phyloP scores from a whole-genome alignment of 2,113 vertebrate genomes.

The Climacteris rufus region DNA sequence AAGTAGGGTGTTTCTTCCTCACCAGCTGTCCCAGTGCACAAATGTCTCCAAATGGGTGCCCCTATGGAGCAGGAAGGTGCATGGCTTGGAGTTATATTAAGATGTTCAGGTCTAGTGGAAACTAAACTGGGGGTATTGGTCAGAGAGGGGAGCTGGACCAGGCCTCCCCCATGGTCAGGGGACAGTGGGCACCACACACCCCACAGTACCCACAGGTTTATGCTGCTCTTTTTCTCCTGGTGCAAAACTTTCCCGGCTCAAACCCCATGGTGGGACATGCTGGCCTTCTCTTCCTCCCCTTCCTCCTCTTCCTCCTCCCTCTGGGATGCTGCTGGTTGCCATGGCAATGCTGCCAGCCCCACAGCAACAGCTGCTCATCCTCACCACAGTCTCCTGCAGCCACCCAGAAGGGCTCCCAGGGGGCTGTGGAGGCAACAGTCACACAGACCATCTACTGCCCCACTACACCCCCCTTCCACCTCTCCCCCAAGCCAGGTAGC shows the following conservation, averaged over 20 bases:
- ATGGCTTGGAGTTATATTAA: not conserved
- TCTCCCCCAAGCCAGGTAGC: not conserved
- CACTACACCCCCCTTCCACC: accelerated
- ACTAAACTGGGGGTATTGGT: not conserved
- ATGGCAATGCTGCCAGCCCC: not conserved
- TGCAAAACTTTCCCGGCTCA: not conserved
- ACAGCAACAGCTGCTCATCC: not conserved
- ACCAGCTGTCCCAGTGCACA: accelerated
- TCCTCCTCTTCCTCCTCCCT: not conserved
- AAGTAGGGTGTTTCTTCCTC: not conserved
- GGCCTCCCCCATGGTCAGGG: accelerated
- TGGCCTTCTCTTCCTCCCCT: not conserved
- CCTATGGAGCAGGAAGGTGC: not conserved
- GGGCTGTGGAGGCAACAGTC: not conserved
- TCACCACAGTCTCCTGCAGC: not conserved
- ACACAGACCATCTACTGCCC: not conserved
- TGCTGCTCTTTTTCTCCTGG: not conserved
- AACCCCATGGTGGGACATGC: not conserved
- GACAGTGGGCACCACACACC: not conserved
- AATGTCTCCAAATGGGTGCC: not conserved
- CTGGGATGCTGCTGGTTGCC: not conserved
- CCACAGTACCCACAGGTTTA: accelerated
- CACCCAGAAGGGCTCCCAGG: not conserved
- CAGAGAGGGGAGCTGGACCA: not conserved
- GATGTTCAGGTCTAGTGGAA: not conserved